phyloP scores from a whole-genome alignment of 2,113 vertebrate species.

The Strix uralensis region DNA sequence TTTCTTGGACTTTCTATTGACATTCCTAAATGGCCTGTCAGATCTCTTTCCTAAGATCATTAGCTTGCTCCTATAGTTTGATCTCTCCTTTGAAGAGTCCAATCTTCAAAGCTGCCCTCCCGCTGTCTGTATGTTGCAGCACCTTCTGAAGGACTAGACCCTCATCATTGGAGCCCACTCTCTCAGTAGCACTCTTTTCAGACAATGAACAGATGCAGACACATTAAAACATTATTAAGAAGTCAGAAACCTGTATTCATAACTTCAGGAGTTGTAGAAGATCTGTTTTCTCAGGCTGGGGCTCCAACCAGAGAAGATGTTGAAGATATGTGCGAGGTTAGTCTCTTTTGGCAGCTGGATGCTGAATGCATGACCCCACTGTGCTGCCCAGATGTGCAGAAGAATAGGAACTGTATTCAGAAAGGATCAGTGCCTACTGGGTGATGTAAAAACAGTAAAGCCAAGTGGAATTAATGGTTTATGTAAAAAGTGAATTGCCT shows the following conservation, averaged over 20 bases:
- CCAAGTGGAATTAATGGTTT: background rate
- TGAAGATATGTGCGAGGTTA: background rate
- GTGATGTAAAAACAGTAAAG: background rate
- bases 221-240: background rate
- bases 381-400: background rate
- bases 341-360: background rate
- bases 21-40: slow-evolving; percentile 53
- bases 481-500: background rate
- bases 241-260: background rate
- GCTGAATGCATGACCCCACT: background rate
- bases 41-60: slow-evolving; percentile 12
- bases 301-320: background rate
- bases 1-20: slow-evolving; percentile 58
- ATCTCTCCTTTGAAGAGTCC: background rate
- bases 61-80: slow-evolving; percentile 27
- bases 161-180: fast-evolving
- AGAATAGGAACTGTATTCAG: background rate
- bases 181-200: background rate
- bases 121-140: background rate
- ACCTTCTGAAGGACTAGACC: background rate
- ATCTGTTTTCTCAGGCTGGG: background rate
- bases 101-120: background rate
- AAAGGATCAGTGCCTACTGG: background rate
- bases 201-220: background rate
- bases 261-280: background rate